Percentiles rank a stretch among this genome's conserved stretches.
Conservation (phyloP, 2,888 invertebrate genomes). For the Meiosimyza platycephala region DNA sequence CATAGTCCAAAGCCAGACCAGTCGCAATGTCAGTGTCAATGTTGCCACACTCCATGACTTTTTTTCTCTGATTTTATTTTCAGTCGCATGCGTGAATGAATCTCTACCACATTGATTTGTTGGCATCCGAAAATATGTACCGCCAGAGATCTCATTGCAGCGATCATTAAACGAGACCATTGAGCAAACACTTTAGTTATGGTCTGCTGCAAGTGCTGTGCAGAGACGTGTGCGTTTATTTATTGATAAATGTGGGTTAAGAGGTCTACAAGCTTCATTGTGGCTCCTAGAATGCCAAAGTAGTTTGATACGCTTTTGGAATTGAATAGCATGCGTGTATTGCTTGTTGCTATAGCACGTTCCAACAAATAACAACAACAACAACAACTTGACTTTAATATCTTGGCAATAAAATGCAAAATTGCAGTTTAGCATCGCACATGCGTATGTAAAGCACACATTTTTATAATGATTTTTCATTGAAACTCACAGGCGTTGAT, state of each 20-base stretch:
- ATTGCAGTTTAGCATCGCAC: neutral
- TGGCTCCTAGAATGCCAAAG: slow-evolving; percentile 1
- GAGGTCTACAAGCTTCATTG: neutral
- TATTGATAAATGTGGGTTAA: slow-evolving; percentile 10
- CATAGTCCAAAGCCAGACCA: too few relatives aligned
- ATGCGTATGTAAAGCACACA: neutral
- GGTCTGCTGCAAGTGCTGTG: neutral
- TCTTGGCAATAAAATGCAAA: neutral
- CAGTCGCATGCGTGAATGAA: neutral
- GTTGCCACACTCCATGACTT: too few relatives aligned
- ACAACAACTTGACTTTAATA: neutral
- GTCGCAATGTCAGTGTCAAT: too few relatives aligned
- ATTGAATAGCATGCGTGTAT: neutral
- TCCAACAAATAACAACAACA: slow-evolving; percentile 9
- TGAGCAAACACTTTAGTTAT: neutral
- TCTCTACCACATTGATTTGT: neutral
- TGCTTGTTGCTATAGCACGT: neutral
- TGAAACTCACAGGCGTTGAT: too few relatives aligned
- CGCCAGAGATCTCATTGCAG: slow-evolving; percentile 3
- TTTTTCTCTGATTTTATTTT: neutral
- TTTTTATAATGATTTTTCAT: neutral
- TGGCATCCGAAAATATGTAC: neutral
- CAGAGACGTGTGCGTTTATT: slow-evolving; percentile 3
- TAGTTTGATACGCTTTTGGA: slow-evolving; percentile 1
- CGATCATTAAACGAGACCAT: neutral